phyloP scores from a whole-genome alignment of 2,888 invertebrate species.

The Adelphocoris suturalis region DNA sequence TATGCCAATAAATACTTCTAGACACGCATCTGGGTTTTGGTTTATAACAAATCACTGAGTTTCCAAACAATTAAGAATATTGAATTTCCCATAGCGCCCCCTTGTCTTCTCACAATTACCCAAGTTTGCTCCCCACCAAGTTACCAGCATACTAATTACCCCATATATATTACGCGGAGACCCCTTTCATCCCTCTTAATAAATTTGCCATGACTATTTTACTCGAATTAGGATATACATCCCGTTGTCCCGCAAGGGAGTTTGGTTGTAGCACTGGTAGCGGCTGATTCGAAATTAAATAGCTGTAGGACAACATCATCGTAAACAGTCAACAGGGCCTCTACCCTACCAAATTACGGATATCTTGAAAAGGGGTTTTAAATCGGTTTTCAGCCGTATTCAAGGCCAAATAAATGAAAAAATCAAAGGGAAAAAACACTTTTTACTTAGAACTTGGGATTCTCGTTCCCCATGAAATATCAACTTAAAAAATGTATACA shows the following conservation, averaged over 20 bases:
- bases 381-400: too few species aligned
- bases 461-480: too few species aligned
- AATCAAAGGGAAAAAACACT: too few species aligned
- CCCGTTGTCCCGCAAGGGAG: slow-evolving; percentile 23
- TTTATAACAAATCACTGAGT: neutral
- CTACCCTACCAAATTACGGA: too few species aligned
- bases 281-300: slow-evolving; percentile 59
- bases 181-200: slow-evolving; percentile 63
- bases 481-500: too few species aligned
- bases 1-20: neutral
- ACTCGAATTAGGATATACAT: slow-evolving; percentile 66
- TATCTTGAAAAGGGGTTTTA: too few species aligned
- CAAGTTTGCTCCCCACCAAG: slow-evolving; percentile 59
- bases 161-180: slow-evolving; percentile 51
- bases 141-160: slow-evolving; percentile 65
- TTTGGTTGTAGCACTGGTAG: neutral
- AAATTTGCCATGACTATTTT: slow-evolving; percentile 66
- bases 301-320: neutral
- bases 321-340: neutral
- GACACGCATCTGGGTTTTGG: neutral
- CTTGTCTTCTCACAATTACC: slow-evolving; percentile 67
- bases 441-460: too few species aligned
- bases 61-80: slow-evolving; percentile 58
- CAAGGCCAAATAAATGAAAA: too few species aligned
- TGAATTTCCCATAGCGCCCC: slow-evolving; percentile 66